Percentiles rank a stretch among this genome's conserved stretches.
Conservation (phyloP, 2,113 vertebrate genomes). For the Platichthys stellatus region DNA sequence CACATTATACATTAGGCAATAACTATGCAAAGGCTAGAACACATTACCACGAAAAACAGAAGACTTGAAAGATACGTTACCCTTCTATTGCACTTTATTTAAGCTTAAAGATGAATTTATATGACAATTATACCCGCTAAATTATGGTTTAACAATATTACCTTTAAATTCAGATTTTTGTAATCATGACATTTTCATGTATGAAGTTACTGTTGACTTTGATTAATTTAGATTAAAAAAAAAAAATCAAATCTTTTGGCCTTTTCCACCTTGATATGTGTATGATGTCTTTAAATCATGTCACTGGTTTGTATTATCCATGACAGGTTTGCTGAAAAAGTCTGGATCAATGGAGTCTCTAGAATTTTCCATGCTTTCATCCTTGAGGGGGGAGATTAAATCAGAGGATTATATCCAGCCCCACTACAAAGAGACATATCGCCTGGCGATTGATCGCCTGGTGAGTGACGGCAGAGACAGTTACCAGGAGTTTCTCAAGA, state of each 20-base stretch:
- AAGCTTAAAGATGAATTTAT: background rate
- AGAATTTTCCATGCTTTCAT: conserved; percentile 88
- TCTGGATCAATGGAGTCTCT: conserved; percentile 84
- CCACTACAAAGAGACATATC: conserved; percentile 95
- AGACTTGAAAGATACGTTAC: background rate
- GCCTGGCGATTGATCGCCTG: conserved; percentile 91
- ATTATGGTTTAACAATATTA: background rate
- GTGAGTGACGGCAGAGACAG: conserved; percentile 85
- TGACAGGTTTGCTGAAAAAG: conserved; percentile 56
- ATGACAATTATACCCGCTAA: background rate
- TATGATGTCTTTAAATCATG: conserved; percentile 30
- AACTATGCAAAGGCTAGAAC: too few species aligned
- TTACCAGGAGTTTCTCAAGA: conserved; percentile 89
- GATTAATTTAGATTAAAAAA: too few species aligned
- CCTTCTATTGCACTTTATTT: background rate
- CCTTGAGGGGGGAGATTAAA: conserved; percentile 88
- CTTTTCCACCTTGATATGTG: background rate
- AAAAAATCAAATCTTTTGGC: too few species aligned
- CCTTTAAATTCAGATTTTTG: too few species aligned
- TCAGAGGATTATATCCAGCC: conserved; percentile 90
- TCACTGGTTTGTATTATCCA: conserved; percentile 35
- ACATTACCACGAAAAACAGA: background rate
- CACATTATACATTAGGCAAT: background rate
- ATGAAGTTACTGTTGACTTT: too few species aligned
- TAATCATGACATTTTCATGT: too few species aligned